Percentiles rank a stretch among this genome's conserved stretches.
phyloP scores from a whole-genome alignment of 1,140 invertebrate species.

The Meteorus sp. region DNA sequence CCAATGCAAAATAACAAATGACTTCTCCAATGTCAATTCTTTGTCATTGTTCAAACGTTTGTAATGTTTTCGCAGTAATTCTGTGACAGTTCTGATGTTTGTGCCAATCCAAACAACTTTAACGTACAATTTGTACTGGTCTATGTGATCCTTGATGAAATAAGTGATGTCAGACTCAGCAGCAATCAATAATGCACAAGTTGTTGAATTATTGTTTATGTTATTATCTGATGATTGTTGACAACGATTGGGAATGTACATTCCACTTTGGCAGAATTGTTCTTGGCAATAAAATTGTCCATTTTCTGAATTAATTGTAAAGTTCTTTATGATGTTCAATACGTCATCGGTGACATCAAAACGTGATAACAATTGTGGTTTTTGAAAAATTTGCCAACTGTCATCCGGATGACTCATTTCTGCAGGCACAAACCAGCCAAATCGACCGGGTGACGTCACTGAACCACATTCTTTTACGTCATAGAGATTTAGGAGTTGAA shows the following conservation, averaged over 20 bases:
- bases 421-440: slow-evolving; percentile 73
- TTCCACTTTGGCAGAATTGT: slow-evolving; percentile 60
- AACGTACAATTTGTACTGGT: slow-evolving; percentile 59
- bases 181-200: slow-evolving; percentile 65
- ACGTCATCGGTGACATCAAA: slow-evolving; percentile 54
- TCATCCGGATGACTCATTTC: slow-evolving; percentile 46
- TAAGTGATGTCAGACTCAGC: slow-evolving; percentile 57
- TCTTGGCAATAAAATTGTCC: slow-evolving; percentile 56
- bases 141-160: slow-evolving; percentile 63
- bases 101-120: slow-evolving; percentile 69
- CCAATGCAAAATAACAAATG: slow-evolving; percentile 69
- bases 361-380: slow-evolving; percentile 45
- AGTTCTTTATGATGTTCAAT: slow-evolving; percentile 33
- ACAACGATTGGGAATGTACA: slow-evolving; percentile 64
- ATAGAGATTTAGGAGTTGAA: slow-evolving; percentile 44
- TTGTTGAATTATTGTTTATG: slow-evolving; percentile 30
- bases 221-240: slow-evolving; percentile 31
- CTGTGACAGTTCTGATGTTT: too few species aligned
- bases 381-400: slow-evolving; percentile 60
- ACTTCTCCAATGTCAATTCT: too few species aligned
- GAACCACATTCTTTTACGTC: slow-evolving; percentile 65
- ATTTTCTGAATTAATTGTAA: slow-evolving; percentile 27
- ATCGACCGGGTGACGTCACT: slow-evolving; percentile 66
- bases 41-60: too few species aligned
- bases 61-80: too few species aligned